Percentiles rank a stretch among this genome's conserved stretches.
phyloP scores from a whole-genome alignment of 2,888 invertebrate genomes.

The Phanerotoma sp. region DNA sequence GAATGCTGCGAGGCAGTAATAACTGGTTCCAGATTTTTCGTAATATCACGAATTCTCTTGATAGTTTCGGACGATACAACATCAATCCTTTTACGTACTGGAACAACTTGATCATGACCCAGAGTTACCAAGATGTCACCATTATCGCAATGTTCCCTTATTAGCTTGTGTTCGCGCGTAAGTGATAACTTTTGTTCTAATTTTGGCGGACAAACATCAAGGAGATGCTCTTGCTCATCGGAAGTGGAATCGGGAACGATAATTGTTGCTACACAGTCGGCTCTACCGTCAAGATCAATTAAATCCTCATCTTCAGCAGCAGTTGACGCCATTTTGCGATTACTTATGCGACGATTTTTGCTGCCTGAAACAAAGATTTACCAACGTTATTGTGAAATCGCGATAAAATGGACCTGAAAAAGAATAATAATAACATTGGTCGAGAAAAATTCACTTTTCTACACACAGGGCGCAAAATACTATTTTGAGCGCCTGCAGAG shows the following conservation, averaged over 20 bases:
- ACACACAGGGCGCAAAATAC: too few species aligned
- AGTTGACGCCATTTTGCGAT: conserved; percentile 41
- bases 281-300: conserved; percentile 49
- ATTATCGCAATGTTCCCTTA: conserved; percentile 34
- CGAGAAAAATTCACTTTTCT: too few species aligned
- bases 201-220: conserved; percentile 54
- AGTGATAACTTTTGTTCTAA: conserved; percentile 52
- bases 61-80: conserved; percentile 55
- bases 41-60: conserved; percentile 52
- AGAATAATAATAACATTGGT: too few species aligned
- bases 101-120: conserved; percentile 53
- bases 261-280: conserved; percentile 37
- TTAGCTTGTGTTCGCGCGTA: conserved; percentile 42
- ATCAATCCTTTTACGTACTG: conserved; percentile 50
- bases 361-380: too few species aligned
- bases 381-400: too few species aligned
- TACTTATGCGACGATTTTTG: too few species aligned
- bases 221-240: conserved; percentile 53
- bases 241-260: conserved; percentile 37
- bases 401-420: too few species aligned
- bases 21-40: conserved; percentile 52
- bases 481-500: too few species aligned
- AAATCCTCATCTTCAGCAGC: conserved; percentile 47
- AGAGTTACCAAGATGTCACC: conserved; percentile 49
- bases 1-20: conserved; percentile 35